A percentile compares a stretch with the other conserved stretches of the same genome.
These are phyloP conservation scores for Eulemur rufifrons DNA, from an alignment of 2,113 vertebrate genomes.

Conservation along the genomic window DNA sequence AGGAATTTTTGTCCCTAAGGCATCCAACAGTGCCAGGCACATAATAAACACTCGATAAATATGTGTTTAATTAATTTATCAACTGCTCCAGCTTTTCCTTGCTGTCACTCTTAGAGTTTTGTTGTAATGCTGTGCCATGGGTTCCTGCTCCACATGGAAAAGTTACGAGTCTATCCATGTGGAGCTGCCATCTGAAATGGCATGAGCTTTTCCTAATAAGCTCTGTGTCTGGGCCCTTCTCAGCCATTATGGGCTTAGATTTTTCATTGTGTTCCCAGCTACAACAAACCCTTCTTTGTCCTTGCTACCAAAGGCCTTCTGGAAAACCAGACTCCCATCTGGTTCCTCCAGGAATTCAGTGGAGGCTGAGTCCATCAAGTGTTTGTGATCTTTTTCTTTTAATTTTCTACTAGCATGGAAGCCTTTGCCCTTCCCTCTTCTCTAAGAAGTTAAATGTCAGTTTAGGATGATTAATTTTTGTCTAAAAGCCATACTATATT, in stretches of 20 bases:
- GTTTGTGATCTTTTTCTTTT: not conserved
- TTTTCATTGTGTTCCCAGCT: not conserved
- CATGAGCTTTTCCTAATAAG: not conserved
- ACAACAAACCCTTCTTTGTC: not conserved
- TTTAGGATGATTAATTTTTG: not conserved
- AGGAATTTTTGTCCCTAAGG: not conserved
- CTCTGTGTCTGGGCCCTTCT: not conserved
- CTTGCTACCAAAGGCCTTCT: not conserved
- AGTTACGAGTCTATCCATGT: not conserved
- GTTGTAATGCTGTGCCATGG: not conserved
- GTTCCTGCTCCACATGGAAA: not conserved
- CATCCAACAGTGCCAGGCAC: not conserved
- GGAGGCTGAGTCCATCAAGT: not conserved
- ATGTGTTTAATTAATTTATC: not conserved
- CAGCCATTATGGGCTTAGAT: not conserved
- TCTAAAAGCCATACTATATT: not conserved
- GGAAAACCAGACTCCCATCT: not conserved
- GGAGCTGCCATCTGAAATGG: not conserved
- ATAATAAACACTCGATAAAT: not conserved
- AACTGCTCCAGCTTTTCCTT: not conserved
- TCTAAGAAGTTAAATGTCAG: not conserved
- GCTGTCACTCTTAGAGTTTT: not conserved
- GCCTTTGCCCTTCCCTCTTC: not conserved
- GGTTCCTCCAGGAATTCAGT: not conserved
- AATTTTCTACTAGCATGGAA: conserved; percentile 7